Percentiles rank a stretch among this genome's conserved stretches.
phyloP scores from a whole-genome alignment of 92 coral and sea anemone species.

The Scolanthus callimorphus region DNA sequence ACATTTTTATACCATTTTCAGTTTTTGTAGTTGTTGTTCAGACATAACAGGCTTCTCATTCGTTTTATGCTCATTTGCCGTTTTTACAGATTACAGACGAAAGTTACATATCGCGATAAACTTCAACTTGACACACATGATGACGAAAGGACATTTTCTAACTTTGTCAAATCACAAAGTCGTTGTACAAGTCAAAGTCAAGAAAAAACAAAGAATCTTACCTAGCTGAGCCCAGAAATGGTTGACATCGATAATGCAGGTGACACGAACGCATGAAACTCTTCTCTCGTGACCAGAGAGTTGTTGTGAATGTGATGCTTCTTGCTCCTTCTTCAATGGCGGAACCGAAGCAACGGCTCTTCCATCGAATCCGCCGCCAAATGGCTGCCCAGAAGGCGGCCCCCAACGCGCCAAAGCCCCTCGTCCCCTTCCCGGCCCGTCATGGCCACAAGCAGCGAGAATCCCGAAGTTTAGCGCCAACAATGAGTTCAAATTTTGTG shows the following conservation, averaged over 20 bases:
- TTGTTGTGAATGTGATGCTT: not conserved
- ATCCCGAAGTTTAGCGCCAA: no score
- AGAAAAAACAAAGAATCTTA: constrained; percentile 27
- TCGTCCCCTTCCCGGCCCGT: constrained; percentile 87
- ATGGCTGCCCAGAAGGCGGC: constrained; percentile 17
- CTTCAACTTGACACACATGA: no score
- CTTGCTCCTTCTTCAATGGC: constrained; percentile 24
- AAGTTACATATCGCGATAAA: no score
- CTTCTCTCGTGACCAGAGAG: constrained; percentile 1
- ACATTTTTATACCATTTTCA: no score
- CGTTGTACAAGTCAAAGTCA: no score
- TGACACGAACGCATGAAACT: constrained; percentile 43
- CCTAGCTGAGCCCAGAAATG: constrained; percentile 91
- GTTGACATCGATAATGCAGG: constrained; percentile 75
- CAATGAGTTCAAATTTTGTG: no score
- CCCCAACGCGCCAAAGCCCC: constrained; percentile 77
- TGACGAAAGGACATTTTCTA: no score
- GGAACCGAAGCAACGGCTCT: constrained; percentile 59
- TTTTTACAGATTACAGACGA: no score
- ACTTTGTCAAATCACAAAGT: no score
- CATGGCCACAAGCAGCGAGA: constrained; percentile 13
- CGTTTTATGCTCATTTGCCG: no score
- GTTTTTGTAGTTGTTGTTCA: no score
- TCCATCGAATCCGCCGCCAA: constrained; percentile 24
- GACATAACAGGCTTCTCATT: no score